Base-by-base conservation (phyloP, 2,888 invertebrate genomes). In the Catocala sponsa region DNA sequence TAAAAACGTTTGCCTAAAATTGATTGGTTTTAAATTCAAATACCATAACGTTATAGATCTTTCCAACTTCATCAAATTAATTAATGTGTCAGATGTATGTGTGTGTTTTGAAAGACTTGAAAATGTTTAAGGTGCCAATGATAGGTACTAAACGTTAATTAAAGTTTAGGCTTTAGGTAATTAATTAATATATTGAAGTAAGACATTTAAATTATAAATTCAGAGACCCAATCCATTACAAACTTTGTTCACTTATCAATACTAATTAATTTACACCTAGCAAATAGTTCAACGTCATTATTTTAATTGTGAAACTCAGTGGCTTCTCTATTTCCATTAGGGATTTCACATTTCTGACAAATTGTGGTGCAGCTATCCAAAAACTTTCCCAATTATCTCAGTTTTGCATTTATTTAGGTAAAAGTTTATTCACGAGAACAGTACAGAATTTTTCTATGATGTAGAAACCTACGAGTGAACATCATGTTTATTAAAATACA, bases 331-430 rank as follows among this genome's bases (percentile, higher is more conserved):
- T 56, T 63, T 52, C 6, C 38, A 57, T 73, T 60, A 50, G 9
- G 11, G 33, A 46, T 50, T 49, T 49, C 35, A 55, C 42, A 59
- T 62, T 59, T 38, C 35, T 61, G 54, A 51, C 48, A 73, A 64
- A 69, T 68, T 59, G 25, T 35, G 46, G 41, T 66, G 69, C 69
- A 63, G 50, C 57, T 66, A 59, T 55, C 50, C 48, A 50, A 62
- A 74, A 74, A 76, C 63, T 76, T 69, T 73, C 73, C 55, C 58
- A 73, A 73, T 69, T 73, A 74, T 69, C 54, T 32, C 54, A 64
- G 63, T 62, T 66, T 69, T 57, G 47, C 64, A 66, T 76, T 76
- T 55, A 63, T 76, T 62, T 51, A 72, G 38, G 42, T 59, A 63
- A 59, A 56, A 63, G 48, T 46, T 65, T 4, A 59, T 74, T 54